Base-by-base conservation (phyloP, 2,113 vertebrate species). In the Semnornis frantzii region DNA sequence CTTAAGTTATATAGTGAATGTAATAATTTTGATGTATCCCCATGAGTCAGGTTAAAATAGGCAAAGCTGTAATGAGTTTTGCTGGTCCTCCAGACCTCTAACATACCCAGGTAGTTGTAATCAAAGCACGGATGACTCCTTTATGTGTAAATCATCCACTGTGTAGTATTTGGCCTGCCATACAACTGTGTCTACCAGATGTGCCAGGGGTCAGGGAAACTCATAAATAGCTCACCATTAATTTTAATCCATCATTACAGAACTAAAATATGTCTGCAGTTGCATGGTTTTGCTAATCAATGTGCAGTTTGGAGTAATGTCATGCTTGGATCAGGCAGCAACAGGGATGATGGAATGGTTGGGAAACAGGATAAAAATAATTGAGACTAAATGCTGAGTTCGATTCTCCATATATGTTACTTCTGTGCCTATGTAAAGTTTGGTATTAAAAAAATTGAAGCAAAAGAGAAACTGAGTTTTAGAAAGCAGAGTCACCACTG, bases 71-170 rank as follows among this genome's bases (percentile, higher is more conserved):
- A 2, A 2, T 9, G 42, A 15, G 8, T 10, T 58, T 65, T 33
- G 52, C 19, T 66, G 69, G 10, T 52, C 13, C 16, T 50, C 42
- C 1, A 6, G n/a, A 20, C 21, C 8, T 55, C 37, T 70, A n/a
- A 39, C 52, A 9, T 39, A 33, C 39, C 57, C 10, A 15, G 30
- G 21, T 30, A 25, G 9, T 63, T 48, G 12, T 25, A 9, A 23
- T 55, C 14, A 33, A 54, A 48, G 31, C 34, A 4, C 12, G 37
- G 31, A 5, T 82, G 24, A 17, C 34, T 54, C 19, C 20, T 33
- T 10, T 10, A 10, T 0, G 0, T 18, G 19, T 66, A 20, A 65
- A 52, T 37, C 1, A 0, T 23, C 17, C 34, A 44, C 31, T 54
- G 7, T 46, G 31, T 25, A 13, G 18, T n/a, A 9, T 73, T 46